A percentile compares a stretch with the other conserved stretches of the same genome.
Conservation (phyloP, 2,113 vertebrate species). For the Tupaia tana region DNA sequence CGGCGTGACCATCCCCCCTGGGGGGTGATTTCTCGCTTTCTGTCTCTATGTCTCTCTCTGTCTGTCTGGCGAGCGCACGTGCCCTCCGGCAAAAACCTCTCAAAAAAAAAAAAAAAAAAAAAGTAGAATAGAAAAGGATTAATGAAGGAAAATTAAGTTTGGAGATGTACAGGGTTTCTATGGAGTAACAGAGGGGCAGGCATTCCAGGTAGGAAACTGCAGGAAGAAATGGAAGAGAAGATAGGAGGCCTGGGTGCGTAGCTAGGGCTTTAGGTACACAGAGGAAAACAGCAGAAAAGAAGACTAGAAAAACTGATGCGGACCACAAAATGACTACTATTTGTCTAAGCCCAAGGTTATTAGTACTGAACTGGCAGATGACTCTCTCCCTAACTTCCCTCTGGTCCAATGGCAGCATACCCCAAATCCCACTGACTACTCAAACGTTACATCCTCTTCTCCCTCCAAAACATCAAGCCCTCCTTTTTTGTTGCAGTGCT, state of each 20-base stretch:
- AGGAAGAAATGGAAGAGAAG: background rate
- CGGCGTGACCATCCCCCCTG: no score
- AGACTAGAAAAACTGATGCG: background rate
- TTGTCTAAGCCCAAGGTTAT: no score
- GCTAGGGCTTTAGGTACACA: background rate
- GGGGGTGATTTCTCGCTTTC: no score
- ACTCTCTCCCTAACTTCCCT: background rate
- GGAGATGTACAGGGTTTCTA: background rate
- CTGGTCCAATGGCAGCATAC: background rate
- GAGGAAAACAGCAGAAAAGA: background rate
- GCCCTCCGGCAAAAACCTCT: no score
- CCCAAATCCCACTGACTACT: background rate
- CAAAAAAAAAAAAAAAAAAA: no score
- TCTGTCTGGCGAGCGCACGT: no score
- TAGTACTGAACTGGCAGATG: background rate
- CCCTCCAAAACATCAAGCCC: background rate
- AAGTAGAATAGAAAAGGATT: background rate
- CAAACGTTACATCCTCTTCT: background rate
- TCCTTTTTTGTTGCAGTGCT: background rate
- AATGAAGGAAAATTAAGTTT: background rate
- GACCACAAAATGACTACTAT: background rate
- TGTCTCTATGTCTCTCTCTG: no score
- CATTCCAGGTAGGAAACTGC: background rate
- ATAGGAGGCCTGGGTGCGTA: background rate
- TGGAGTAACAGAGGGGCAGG: background rate